A percentile compares a stretch with the other conserved stretches of the same genome.
phyloP scores from a whole-genome alignment of 1,140 invertebrate genomes.

The Vollenhovia emeryi region DNA sequence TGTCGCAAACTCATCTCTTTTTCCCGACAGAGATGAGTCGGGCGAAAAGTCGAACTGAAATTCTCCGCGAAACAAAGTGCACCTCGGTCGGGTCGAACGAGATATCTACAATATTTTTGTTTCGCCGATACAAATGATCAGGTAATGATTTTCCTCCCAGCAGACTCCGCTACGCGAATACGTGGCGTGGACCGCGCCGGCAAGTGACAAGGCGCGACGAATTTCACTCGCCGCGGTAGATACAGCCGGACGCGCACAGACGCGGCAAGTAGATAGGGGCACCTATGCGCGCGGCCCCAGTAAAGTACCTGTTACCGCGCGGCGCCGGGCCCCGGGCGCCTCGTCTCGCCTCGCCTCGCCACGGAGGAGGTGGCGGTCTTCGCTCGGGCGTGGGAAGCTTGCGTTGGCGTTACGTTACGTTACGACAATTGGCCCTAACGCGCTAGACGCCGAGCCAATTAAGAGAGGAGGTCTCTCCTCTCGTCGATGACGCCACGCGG shows the following conservation, averaged over 20 bases:
- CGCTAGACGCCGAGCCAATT: constrained; percentile 78
- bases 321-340: constrained; percentile 47
- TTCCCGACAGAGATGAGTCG: no score
- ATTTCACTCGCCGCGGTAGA: constrained; percentile 1
- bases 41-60: no score
- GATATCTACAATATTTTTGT: no score
- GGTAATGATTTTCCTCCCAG: no score
- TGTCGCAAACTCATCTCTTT: no score
- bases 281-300: constrained; percentile 1
- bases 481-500: constrained; percentile 63
- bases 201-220: background rate
- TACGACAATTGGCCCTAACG: constrained; percentile 76
- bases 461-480: constrained; percentile 71
- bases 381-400: constrained; percentile 72
- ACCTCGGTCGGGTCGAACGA: no score
- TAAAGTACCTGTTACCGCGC: constrained; percentile 66
- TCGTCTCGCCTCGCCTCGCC: no score
- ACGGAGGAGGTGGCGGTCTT: constrained; percentile 3
- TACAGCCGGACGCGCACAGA: background rate
- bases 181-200: background rate
- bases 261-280: background rate
- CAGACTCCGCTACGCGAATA: no score
- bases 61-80: no score
- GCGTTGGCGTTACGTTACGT: constrained; percentile 74
- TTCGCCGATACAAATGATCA: no score